Evolutionary conservation across 1,140 invertebrate species (phyloP).

Genomic region (Chymomyza costata): DNA sequence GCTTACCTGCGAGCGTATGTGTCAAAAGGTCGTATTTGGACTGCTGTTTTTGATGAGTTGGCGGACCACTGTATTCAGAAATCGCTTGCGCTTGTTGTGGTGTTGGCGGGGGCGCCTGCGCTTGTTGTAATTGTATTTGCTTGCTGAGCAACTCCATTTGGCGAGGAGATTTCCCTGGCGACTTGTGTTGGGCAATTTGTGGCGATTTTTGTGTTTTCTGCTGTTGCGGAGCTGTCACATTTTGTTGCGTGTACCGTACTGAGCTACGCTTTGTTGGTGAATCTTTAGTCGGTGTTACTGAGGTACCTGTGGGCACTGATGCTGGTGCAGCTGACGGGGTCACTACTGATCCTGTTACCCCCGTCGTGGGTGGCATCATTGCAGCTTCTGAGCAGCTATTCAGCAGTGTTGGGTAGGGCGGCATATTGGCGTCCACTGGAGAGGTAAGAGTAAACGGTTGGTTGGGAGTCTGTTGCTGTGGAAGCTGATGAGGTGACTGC

Average conservation of each 20-base stretch:
- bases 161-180: conserved; percentile 85
- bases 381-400: conserved; percentile 41
- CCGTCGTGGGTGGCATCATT: conserved; percentile 46
- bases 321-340: conserved; percentile 4
- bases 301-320: conserved; percentile 12
- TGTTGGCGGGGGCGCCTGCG: conserved; percentile 21
- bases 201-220: conserved; percentile 79
- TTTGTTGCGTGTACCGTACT: conserved; percentile 29
- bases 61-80: conserved; percentile 15
- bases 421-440: conserved; percentile 44
- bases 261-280: conserved; percentile 55
- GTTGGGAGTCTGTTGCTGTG: conserved; percentile 37
- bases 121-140: conserved; percentile 18
- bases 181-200: conserved; percentile 77
- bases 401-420: conserved; percentile 26
- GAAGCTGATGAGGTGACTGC: conserved; percentile 40
- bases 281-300: conserved; percentile 42
- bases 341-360: conserved; percentile 2
- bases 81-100: conserved; percentile 37
- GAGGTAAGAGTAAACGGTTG: conserved; percentile 56
- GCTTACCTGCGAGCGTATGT: conserved; percentile 69
- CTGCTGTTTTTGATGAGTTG: conserved; percentile 14
- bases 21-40: conserved; percentile 63
- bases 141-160: conserved; percentile 68
- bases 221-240: conserved; percentile 44